These are phyloP conservation scores for Tenthredo mesomela DNA, from an alignment of 2,888 invertebrate species.

Conservation along the genomic window DNA sequence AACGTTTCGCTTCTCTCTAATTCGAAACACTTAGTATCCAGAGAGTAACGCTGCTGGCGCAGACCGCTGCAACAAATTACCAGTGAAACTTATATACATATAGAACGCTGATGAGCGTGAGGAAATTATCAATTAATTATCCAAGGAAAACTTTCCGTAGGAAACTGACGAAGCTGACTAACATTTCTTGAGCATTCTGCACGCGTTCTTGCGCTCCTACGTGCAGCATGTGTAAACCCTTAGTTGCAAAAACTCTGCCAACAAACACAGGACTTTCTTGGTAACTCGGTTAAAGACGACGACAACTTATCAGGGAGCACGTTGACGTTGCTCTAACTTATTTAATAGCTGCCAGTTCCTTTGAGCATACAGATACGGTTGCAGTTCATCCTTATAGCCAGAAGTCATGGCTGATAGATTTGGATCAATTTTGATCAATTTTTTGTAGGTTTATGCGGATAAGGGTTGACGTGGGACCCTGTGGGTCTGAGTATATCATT, in stretches of 20 bases:
- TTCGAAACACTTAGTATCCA: constrained; percentile 4
- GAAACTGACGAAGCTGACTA: not conserved
- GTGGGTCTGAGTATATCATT: not conserved
- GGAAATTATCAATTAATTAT: constrained; percentile 36
- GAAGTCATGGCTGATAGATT: constrained; percentile 24
- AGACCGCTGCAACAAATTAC: not conserved
- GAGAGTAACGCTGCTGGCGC: not conserved
- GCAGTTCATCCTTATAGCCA: not conserved
- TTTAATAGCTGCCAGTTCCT: not conserved
- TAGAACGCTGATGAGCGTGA: not conserved
- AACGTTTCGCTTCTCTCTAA: not conserved
- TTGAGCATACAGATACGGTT: not conserved
- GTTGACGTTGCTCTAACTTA: constrained; percentile 7
- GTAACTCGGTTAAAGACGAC: constrained; percentile 21
- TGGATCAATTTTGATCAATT: not conserved
- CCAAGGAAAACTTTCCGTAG: not conserved
- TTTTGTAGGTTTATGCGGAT: not conserved
- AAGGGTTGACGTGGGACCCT: constrained; percentile 23
- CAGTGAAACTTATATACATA: constrained; percentile 5
- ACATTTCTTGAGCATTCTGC: constrained; percentile 20
- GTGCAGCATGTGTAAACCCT: constrained; percentile 31
- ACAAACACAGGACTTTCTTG: constrained; percentile 22
- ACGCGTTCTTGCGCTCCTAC: constrained; percentile 15
- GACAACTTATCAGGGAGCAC: not conserved
- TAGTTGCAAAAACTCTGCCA: constrained; percentile 21